These are phyloP conservation scores for Hylia prasina DNA, from an alignment of 2,113 vertebrate genomes.

Conservation along the genomic window DNA sequence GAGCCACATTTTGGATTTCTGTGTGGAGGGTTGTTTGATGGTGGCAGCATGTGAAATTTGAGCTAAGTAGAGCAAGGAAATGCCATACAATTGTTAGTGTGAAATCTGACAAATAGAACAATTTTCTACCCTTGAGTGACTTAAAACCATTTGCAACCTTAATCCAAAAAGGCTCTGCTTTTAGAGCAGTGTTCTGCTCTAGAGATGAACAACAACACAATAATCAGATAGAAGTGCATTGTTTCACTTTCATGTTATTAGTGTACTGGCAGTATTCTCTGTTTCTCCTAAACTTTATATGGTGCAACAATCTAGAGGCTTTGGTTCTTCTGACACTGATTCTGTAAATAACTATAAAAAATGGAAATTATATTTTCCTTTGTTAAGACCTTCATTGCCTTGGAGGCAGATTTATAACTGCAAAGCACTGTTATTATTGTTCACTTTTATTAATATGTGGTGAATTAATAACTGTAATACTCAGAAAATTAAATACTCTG, in stretches of 20 bases:
- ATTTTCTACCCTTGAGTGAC: background rate
- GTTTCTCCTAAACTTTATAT: background rate
- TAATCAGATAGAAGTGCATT: background rate
- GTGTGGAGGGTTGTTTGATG: background rate
- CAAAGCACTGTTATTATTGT: background rate
- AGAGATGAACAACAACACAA: background rate
- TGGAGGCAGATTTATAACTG: background rate
- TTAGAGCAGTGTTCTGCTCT: background rate
- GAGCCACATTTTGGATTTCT: background rate
- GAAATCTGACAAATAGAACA: conserved; percentile 16
- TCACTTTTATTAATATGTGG: background rate
- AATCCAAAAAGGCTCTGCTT: conserved; percentile 6
- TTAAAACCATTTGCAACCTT: conserved; percentile 14
- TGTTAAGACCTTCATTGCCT: background rate
- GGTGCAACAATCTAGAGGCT: background rate
- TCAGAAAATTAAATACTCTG: background rate
- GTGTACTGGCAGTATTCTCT: background rate
- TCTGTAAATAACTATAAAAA: background rate
- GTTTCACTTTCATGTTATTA: background rate
- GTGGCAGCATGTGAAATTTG: background rate
- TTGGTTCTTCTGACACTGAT: background rate
- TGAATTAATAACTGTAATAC: background rate
- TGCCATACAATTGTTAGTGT: background rate
- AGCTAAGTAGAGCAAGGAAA: conserved; percentile 6
- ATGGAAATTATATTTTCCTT: background rate